Evolutionary conservation across 2,888 invertebrate species (phyloP).

Genomic region (Andricus curvator): DNA sequence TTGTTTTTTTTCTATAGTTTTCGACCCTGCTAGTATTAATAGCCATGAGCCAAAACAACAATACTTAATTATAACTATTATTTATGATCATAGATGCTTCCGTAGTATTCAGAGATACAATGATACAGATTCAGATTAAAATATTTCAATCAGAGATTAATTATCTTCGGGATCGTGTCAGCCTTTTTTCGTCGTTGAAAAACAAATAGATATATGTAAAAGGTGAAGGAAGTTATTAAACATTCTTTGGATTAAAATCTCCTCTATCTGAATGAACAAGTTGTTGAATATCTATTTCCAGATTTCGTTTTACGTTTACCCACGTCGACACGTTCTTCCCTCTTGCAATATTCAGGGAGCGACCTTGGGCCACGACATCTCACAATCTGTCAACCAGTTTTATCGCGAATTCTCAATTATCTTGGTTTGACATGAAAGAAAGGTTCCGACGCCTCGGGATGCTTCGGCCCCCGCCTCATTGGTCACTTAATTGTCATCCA

Average conservation of each 20-base stretch:
- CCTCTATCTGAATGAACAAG: not conserved
- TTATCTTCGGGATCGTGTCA: not conserved
- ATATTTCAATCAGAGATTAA: not conserved
- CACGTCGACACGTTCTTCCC: conserved; percentile 16
- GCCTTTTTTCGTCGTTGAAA: not conserved
- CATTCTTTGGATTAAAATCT: not conserved
- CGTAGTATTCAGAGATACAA: not conserved
- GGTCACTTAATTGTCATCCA: conserved; percentile 35
- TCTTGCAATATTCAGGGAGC: conserved; percentile 2
- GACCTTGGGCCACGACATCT: conserved; percentile 29
- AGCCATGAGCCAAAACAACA: too few species aligned
- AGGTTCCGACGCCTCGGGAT: conserved; percentile 18
- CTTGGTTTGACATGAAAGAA: conserved; percentile 37
- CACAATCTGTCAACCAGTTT: conserved; percentile 38
- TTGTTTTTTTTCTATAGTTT: too few species aligned
- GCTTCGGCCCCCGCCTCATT: not conserved
- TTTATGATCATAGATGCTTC: not conserved
- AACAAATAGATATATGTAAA: not conserved
- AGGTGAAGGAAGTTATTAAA: not conserved
- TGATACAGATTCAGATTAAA: not conserved
- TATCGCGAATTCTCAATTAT: conserved; percentile 35
- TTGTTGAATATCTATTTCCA: conserved; percentile 10
- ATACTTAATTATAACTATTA: too few species aligned
- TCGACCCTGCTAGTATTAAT: too few species aligned
- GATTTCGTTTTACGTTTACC: conserved; percentile 28